Evolutionary conservation across 2,888 invertebrate genomes (phyloP).

Genomic region (Philopedon plagiatum): DNA sequence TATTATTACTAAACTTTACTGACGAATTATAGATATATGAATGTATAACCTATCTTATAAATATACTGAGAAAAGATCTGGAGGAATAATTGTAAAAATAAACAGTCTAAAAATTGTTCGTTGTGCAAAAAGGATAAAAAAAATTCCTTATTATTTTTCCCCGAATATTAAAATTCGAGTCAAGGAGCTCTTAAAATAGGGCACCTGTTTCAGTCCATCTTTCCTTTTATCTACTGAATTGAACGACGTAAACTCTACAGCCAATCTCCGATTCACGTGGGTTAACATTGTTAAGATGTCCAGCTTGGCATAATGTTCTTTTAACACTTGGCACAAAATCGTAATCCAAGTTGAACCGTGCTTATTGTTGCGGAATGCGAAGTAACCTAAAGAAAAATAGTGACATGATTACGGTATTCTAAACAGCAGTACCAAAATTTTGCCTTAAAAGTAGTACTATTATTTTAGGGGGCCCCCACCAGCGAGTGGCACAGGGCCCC

Average conservation of each 20-base stretch:
- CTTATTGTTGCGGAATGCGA: slow-evolving; percentile 42
- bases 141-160: slow-evolving; percentile 6
- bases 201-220: slow-evolving; percentile 88
- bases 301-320: slow-evolving; percentile 78
- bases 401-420: too few relatives aligned
- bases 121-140: too few relatives aligned
- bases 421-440: too few relatives aligned
- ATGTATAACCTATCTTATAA: too few relatives aligned
- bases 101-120: too few relatives aligned
- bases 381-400: slow-evolving; percentile 63
- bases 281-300: slow-evolving; percentile 90
- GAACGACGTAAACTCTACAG: slow-evolving; percentile 74
- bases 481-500: too few relatives aligned
- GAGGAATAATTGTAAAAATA: too few relatives aligned
- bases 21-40: too few relatives aligned
- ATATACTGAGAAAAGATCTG: too few relatives aligned
- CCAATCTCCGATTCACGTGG: slow-evolving; percentile 86
- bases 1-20: too few relatives aligned
- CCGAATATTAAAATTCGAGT: slow-evolving; percentile 75
- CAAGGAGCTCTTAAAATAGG: slow-evolving; percentile 91
- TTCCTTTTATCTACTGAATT: slow-evolving; percentile 88
- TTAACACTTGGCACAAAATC: slow-evolving; percentile 81
- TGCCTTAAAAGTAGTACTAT: too few relatives aligned
- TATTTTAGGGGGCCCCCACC: too few relatives aligned
- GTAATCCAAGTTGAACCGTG: slow-evolving; percentile 22